Conservation (phyloP, 2,888 invertebrate species). For the Euzophera pinguis region DNA sequence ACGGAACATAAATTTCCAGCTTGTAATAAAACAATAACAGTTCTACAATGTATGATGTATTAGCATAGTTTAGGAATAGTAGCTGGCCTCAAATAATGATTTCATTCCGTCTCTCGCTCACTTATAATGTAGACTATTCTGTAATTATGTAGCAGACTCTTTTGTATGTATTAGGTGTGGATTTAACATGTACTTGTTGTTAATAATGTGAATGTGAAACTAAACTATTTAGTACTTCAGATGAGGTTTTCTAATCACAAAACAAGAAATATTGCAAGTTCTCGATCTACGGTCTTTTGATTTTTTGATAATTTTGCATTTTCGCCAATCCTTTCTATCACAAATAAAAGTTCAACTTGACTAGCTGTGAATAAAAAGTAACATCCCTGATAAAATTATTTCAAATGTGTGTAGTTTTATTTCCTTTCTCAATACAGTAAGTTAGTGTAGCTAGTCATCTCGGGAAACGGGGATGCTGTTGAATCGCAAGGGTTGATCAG, state of each 20-base stretch:
- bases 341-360: slow-evolving; percentile 25
- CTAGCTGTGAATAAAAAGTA: slow-evolving; percentile 12
- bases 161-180: too few species aligned
- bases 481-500: slow-evolving; percentile 41
- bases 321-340: slow-evolving; percentile 17
- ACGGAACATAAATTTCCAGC: neutral
- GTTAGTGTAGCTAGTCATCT: slow-evolving; percentile 22
- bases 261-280: too few species aligned
- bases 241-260: too few species aligned
- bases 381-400: slow-evolving; percentile 12
- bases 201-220: too few species aligned
- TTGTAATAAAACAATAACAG: slow-evolving; percentile 7
- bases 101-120: neutral
- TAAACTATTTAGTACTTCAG: too few species aligned
- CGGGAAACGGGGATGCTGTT: slow-evolving; percentile 28
- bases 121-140: too few species aligned
- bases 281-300: neutral
- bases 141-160: too few species aligned
- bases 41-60: slow-evolving; percentile 6
- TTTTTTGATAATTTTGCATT: slow-evolving; percentile 20
- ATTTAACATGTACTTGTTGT: too few species aligned
- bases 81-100: neutral
- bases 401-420: slow-evolving; percentile 18
- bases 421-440: slow-evolving; percentile 24
- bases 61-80: slow-evolving; percentile 3